Base-by-base conservation (phyloP, 2,113 vertebrate genomes). In the Hippocampus barbouri region DNA sequence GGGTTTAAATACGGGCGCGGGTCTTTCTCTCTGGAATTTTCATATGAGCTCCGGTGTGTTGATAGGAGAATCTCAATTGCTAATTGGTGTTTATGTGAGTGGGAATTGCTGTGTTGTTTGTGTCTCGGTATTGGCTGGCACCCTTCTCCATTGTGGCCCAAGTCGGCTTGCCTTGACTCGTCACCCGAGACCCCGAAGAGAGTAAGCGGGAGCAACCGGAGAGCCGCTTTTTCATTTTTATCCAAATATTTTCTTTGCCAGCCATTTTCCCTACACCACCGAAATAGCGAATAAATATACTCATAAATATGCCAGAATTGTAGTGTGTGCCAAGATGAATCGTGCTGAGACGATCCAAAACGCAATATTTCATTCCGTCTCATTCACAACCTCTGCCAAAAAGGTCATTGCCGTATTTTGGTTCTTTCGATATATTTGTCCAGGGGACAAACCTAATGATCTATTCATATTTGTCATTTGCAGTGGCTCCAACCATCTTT, bases 401-500 rank as follows among this genome's bases (percentile, higher is more conserved):
- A 79, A 69, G 57, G 76, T 68, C 70, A 81, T 57, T 34, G 56
- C 21, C n/a, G 5, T 71, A 43, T 73, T 66, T 69, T 38, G 34
- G 41, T 38, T 21, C 27, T 68, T 41, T 45, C 27, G 60, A 72
- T 4, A 59, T 9, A 34, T 61, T 56, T 20, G 14, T n/a, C 20
- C 40, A 23, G 7, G 21, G 41, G 25, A 61, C 20, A 43, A 41
- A 41, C 5, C 12, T 45, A 25, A 66, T 66, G 5, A 66, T 45
- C 25, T 45, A 1, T 23, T 66, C 73, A 3, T 71, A 27, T 79
- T 69, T 78, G n/a, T 72, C 77, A 23, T 70, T 84, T 67, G 30
- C 89, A 99, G 97, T 96, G 59, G 90, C 93, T 16, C 97, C 97
- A n/a, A 90, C 93, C 0, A 79, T 94, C 70, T 97, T 99, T 80